Conservation (phyloP, 2,888 invertebrate species). For the Nemotelus pantherinus region DNA sequence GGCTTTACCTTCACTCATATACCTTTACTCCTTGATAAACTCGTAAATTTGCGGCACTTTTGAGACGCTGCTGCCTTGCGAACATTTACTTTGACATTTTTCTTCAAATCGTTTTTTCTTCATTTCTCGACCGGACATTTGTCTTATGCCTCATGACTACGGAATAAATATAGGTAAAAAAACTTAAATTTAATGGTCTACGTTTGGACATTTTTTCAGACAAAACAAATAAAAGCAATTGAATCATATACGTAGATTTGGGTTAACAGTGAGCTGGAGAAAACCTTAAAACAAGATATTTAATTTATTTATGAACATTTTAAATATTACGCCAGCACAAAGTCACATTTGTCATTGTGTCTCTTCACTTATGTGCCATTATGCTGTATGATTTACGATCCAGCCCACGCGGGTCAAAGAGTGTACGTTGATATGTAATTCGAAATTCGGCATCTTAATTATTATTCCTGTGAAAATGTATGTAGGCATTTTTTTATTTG, state of each 20-base stretch:
- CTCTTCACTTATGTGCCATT: slow-evolving; percentile 4
- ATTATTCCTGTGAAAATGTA: not conserved
- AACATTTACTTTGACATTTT: slow-evolving; percentile 47
- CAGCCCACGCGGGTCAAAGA: slow-evolving; percentile 38
- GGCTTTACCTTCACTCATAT: slow-evolving; percentile 32
- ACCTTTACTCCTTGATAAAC: slow-evolving; percentile 51
- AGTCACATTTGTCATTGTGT: slow-evolving; percentile 23
- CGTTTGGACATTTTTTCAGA: slow-evolving; percentile 20
- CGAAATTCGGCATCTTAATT: slow-evolving; percentile 40
- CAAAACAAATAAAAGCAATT: slow-evolving; percentile 8
- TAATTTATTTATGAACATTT: slow-evolving; percentile 32
- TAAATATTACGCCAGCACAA: slow-evolving; percentile 11
- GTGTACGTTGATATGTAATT: not conserved
- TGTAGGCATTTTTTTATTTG: no score
- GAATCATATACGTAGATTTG: not conserved
- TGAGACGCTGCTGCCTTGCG: slow-evolving; percentile 50
- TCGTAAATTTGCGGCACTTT: slow-evolving; percentile 55
- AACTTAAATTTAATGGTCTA: slow-evolving; percentile 25
- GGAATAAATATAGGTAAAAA: slow-evolving; percentile 22
- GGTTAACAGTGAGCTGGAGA: not conserved
- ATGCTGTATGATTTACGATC: slow-evolving; percentile 32
- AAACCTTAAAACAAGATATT: slow-evolving; percentile 8
- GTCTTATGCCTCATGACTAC: slow-evolving; percentile 5
- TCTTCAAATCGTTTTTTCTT: slow-evolving; percentile 13
- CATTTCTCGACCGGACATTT: slow-evolving; percentile 14